Conservation (phyloP, 2,797 vertebrate genomes). For the Morelia viridis region DNA sequence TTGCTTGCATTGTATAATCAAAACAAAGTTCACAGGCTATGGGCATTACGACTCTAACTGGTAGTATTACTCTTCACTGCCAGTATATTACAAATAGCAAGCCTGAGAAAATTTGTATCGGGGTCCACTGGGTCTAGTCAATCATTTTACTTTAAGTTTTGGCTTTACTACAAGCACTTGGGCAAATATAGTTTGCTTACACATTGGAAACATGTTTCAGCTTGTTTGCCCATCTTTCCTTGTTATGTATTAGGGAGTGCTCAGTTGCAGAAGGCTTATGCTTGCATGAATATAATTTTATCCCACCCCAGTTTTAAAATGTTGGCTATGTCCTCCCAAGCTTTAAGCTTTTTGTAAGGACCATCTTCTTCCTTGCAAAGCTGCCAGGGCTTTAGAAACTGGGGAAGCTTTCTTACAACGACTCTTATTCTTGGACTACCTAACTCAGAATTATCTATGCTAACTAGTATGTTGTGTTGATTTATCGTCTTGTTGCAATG, state of each 20-base stretch:
- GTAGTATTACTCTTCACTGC: conserved; percentile 26
- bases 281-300: background rate
- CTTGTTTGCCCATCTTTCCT: background rate
- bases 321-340: background rate
- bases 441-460: background rate
- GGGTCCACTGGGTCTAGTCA: background rate
- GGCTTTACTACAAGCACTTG: background rate
- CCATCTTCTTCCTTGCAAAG: background rate
- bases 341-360: background rate
- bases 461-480: background rate
- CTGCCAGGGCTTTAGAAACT: background rate
- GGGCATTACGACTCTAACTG: conserved; percentile 17
- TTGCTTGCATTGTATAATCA: conserved; percentile 15
- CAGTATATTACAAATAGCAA: conserved; percentile 14
- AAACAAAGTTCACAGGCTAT: conserved; percentile 26
- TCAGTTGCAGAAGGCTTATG: background rate
- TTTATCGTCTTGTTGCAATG: background rate
- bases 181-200: background rate
- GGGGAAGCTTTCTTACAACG: background rate
- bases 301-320: background rate
- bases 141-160: conserved; percentile 3
- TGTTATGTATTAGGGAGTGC: background rate
- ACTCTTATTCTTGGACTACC: background rate
- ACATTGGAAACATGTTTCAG: background rate
- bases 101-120: background rate